These are phyloP conservation scores for Hypocryptadius cinnamomeus DNA, from an alignment of 2,113 vertebrate species.

Conservation along the genomic window DNA sequence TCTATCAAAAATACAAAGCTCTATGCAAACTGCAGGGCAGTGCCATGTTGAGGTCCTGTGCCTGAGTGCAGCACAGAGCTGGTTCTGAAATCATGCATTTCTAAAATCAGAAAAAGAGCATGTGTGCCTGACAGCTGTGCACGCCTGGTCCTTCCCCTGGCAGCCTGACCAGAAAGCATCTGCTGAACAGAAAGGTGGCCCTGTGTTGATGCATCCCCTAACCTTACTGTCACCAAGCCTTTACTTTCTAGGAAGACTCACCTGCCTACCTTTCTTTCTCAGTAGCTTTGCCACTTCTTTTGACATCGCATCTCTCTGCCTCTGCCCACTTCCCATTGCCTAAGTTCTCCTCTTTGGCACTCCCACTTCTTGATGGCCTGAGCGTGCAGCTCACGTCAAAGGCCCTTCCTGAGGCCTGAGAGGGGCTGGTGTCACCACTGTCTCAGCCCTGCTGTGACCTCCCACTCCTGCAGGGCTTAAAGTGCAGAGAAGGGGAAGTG, in stretches of 20 bases:
- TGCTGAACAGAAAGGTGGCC: background rate
- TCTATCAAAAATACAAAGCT: background rate
- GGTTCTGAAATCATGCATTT: background rate
- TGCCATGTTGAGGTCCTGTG: background rate
- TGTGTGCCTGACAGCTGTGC: background rate
- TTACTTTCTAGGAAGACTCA: background rate
- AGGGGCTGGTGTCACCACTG: fast-evolving
- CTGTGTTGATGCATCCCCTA: background rate
- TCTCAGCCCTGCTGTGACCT: background rate
- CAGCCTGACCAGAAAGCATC: background rate
- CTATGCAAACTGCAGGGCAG: background rate
- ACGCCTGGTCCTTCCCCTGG: fast-evolving
- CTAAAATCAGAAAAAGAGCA: background rate
- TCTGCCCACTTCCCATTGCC: background rate
- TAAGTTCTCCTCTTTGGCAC: background rate
- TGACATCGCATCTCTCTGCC: background rate
- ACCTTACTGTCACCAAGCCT: background rate
- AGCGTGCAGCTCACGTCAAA: background rate
- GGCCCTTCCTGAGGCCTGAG: background rate
- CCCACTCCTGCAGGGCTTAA: background rate
- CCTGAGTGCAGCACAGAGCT: background rate
- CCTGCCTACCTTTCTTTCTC: background rate
- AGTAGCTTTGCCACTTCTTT: background rate
- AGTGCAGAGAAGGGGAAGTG: background rate
- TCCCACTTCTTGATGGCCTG: background rate